A percentile compares a stretch with the other conserved stretches of the same genome.
phyloP scores from a whole-genome alignment of 2,888 invertebrate genomes.

The Zygogramma bicolorata region DNA sequence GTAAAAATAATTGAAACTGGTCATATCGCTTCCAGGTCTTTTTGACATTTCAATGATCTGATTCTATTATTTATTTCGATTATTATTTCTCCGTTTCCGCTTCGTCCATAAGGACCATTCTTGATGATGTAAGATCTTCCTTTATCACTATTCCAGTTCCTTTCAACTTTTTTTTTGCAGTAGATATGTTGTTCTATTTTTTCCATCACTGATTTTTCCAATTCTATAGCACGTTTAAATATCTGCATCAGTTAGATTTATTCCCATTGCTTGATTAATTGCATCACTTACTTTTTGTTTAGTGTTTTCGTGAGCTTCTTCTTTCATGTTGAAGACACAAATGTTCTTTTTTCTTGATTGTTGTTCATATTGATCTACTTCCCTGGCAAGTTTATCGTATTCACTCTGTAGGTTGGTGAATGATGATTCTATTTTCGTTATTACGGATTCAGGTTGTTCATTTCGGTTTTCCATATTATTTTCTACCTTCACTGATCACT shows the following conservation, averaged over 20 bases:
- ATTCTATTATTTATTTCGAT: too few relatives aligned
- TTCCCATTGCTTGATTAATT: slow-evolving; percentile 5
- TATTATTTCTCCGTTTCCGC: too few relatives aligned
- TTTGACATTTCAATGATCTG: too few relatives aligned
- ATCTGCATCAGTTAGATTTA: slow-evolving; percentile 13
- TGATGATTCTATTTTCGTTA: slow-evolving; percentile 13
- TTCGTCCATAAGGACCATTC: too few relatives aligned
- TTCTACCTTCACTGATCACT: neutral
- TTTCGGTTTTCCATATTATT: neutral
- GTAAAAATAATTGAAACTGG: too few relatives aligned
- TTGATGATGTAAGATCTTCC: too few relatives aligned
- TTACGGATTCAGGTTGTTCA: neutral
- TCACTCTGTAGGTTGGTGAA: slow-evolving; percentile 1
- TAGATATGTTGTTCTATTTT: too few relatives aligned
- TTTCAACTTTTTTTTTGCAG: too few relatives aligned
- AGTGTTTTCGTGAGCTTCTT: slow-evolving; percentile 2
- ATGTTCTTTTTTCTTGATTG: slow-evolving; percentile 4
- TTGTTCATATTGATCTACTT: slow-evolving; percentile 8
- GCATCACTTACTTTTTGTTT: neutral
- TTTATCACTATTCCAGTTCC: too few relatives aligned
- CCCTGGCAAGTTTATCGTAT: neutral
- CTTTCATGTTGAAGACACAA: neutral
- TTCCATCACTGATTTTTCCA: slow-evolving; percentile 6
- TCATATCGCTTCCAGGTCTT: too few relatives aligned
- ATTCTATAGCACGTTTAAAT: slow-evolving; percentile 9